These are phyloP conservation scores for Cosmia pyralina DNA, from an alignment of 2,888 invertebrate species.

Conservation along the genomic window DNA sequence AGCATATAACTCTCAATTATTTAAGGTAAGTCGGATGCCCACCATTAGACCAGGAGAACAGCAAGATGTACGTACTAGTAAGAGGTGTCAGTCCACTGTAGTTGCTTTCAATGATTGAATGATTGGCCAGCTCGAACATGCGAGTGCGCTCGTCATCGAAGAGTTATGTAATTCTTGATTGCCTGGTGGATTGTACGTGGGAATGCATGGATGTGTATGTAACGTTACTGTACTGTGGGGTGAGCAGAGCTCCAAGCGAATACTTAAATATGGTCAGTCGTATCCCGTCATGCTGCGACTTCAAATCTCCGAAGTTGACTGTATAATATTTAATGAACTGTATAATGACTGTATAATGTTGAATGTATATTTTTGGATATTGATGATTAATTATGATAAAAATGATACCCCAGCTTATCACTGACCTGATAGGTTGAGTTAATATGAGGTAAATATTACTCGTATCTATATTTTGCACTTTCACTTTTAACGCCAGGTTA, in stretches of 20 bases:
- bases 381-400: conserved; percentile 20
- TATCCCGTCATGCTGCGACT: background rate
- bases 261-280: background rate
- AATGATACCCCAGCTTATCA: conserved; percentile 21
- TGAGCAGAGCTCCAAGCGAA: background rate
- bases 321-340: too few relatives aligned
- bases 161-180: conserved; percentile 62
- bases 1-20: conserved; percentile 23
- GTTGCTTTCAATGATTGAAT: conserved; percentile 64
- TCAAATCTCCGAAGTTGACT: background rate
- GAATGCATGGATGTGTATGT: conserved; percentile 33
- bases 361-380: background rate
- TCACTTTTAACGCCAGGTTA: background rate
- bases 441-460: conserved; percentile 18
- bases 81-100: conserved; percentile 51
- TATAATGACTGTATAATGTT: too few relatives aligned
- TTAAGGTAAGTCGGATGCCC: conserved; percentile 43
- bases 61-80: conserved; percentile 44
- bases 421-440: conserved; percentile 18
- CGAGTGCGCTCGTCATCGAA: conserved; percentile 55
- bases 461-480: background rate
- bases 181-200: conserved; percentile 53
- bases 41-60: conserved; percentile 52
- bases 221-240: conserved; percentile 3
- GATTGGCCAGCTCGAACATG: conserved; percentile 64